Evolutionary conservation across 2,797 vertebrate species (phyloP), one percentile per base, ranked within the genome.

Genomic region (Setipinna tenuifilis): DNA sequence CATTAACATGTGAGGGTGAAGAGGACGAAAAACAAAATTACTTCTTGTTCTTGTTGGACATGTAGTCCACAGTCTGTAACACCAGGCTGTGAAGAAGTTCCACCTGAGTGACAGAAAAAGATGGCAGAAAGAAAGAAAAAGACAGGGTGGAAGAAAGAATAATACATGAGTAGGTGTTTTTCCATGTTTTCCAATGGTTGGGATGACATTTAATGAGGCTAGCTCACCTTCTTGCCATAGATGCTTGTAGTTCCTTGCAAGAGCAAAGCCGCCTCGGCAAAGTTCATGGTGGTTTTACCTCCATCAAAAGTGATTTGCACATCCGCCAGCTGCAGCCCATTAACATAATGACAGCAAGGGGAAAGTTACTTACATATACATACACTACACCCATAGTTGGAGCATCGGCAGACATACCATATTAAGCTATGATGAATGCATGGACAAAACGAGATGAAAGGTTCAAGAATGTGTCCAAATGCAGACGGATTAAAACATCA

Each of bases 201-300:
- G 5, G 35, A 2, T 41, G 35, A 41, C 35, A 2, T 2, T 41
- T 2, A 41, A 2, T 41, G 35, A 41, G 35, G 5, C 35, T 41
- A 41, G 35, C 92, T 87, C 81, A 98, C 98, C 96, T 99, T 99
- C 91, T 95, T 97, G 89, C 98, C 98, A 94, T 98, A 99, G 91
- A 99, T 93, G 75, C 96, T 98, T 68, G 97, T 94, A 0, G 98
- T 98, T 0, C 98, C 98, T 91, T 99, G 98, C 89, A 99, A 98
- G 82, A 99, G 54, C 87, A 99, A 91, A 0, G 98, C 98, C 0
- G 98, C 98, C 83, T 99, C 97, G 0, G 93, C 95, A 91, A 99
- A 99, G 89, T 99, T 98, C 96, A 99, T 97, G 16, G 93, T 95
- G 19, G 95, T 98, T 85, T 92, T 96, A 0, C 98, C 98, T 0